Evolutionary conservation across 1,140 invertebrate species (phyloP).

Genomic region (Micrasema longulum): DNA sequence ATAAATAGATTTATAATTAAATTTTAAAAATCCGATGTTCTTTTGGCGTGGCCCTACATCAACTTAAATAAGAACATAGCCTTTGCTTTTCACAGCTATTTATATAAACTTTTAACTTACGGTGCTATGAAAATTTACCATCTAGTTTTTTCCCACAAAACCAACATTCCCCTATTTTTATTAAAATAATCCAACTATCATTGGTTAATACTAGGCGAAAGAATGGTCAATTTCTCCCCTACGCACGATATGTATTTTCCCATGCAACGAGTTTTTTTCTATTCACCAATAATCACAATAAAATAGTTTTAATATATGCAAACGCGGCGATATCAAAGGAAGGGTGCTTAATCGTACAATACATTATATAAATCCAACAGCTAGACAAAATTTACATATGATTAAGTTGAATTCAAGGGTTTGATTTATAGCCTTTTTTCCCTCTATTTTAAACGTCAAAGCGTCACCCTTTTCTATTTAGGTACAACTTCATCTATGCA

Average conservation of each 20-base stretch:
- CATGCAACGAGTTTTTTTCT: neutral
- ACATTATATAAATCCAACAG: neutral
- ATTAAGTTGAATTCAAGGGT: neutral
- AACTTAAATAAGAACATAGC: too few relatives aligned
- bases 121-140: too few relatives aligned
- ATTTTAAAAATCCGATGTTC: too few relatives aligned
- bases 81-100: too few relatives aligned
- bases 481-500: constrained; percentile 16
- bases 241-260: neutral
- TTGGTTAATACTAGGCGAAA: neutral
- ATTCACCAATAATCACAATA: neutral
- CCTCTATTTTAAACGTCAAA: neutral
- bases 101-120: too few relatives aligned
- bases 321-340: neutral
- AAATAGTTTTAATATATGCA: neutral
- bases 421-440: neutral
- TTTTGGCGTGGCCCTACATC: too few relatives aligned
- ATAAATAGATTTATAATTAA: too few relatives aligned
- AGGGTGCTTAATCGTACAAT: neutral
- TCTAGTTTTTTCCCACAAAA: too few relatives aligned
- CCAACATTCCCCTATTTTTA: neutral
- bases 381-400: constrained; percentile 1
- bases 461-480: constrained; percentile 16
- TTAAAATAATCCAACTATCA: neutral
- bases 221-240: too few relatives aligned